These are phyloP conservation scores for Dendroctonus valens DNA, from an alignment of 1,140 invertebrate species.

Conservation along the genomic window DNA sequence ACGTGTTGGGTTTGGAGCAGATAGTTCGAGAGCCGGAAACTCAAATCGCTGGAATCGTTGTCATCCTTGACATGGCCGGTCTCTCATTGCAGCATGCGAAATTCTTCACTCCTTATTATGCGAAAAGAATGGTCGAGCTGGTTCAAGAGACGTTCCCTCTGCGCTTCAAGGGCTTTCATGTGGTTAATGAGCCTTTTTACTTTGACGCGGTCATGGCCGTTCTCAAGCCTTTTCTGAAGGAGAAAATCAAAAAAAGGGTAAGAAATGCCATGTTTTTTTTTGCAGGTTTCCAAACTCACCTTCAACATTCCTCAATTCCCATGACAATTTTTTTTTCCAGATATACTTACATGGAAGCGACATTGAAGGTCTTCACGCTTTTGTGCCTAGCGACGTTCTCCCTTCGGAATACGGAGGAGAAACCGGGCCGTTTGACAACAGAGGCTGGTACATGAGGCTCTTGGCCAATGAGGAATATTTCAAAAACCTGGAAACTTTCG, in stretches of 20 bases:
- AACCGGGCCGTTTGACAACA: constrained; percentile 52
- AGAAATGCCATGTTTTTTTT: constrained; percentile 16
- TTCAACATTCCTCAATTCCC: too few relatives aligned
- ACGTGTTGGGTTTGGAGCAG: constrained; percentile 52
- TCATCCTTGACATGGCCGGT: constrained; percentile 54
- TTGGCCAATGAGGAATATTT: constrained; percentile 48
- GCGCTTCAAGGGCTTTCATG: constrained; percentile 61
- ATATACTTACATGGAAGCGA: constrained; percentile 58
- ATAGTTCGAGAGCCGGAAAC: constrained; percentile 52
- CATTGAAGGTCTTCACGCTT: constrained; percentile 52
- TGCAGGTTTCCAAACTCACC: too few relatives aligned
- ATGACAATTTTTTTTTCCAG: too few relatives aligned
- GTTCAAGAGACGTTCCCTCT: constrained; percentile 62
- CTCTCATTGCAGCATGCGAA: constrained; percentile 53
- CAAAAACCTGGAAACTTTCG: constrained; percentile 39
- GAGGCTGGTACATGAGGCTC: constrained; percentile 44
- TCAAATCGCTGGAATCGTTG: constrained; percentile 52
- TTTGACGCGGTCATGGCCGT: constrained; percentile 61
- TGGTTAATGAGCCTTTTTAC: constrained; percentile 63
- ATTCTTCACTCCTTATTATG: constrained; percentile 53
- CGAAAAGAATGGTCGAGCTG: constrained; percentile 50
- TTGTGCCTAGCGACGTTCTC: constrained; percentile 53
- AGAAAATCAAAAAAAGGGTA: constrained; percentile 60
- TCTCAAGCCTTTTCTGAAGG: constrained; percentile 60
- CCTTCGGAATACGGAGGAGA: constrained; percentile 59